Percentiles rank a stretch among this genome's conserved stretches.
Conservation (phyloP, 2,113 vertebrate genomes). For the Mesembrinibis cayennensis region DNA sequence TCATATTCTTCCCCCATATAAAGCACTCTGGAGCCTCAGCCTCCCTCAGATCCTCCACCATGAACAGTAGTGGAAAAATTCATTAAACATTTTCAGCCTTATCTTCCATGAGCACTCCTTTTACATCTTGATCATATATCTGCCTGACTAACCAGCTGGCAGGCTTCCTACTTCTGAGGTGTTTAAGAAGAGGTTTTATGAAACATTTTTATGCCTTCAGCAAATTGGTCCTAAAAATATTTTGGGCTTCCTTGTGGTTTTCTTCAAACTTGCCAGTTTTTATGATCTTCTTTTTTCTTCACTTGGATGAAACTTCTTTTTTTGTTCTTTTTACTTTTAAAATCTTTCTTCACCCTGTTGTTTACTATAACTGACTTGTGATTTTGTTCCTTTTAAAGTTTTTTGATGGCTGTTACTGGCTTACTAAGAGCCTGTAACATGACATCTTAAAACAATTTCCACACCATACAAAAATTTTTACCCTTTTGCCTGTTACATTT, state of each 20-base stretch:
- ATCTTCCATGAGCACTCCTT: conserved; percentile 42
- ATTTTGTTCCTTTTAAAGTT: not conserved
- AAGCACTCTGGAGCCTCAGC: not conserved
- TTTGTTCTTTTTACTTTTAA: not conserved
- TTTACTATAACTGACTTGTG: not conserved
- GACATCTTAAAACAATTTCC: not conserved
- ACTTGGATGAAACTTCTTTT: not conserved
- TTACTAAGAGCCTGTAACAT: not conserved
- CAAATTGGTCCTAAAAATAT: conserved; percentile 23
- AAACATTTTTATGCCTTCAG: conserved; percentile 25
- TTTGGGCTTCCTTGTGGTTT: not conserved
- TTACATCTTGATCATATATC: conserved; percentile 54
- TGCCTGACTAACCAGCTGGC: conserved; percentile 48
- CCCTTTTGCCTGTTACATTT: not conserved
- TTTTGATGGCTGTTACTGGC: not conserved
- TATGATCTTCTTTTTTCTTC: not conserved
- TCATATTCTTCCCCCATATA: not conserved
- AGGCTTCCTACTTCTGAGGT: not conserved
- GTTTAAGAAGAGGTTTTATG: not conserved
- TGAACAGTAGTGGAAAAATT: conserved; percentile 36
- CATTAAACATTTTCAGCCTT: conserved; percentile 27
- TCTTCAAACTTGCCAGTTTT: not conserved
- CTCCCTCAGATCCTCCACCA: conserved; percentile 19
- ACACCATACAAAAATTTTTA: not conserved
- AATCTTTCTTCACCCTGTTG: not conserved